Conservation (phyloP, 2,797 vertebrate genomes). For the Pantherophis vulpinus region DNA sequence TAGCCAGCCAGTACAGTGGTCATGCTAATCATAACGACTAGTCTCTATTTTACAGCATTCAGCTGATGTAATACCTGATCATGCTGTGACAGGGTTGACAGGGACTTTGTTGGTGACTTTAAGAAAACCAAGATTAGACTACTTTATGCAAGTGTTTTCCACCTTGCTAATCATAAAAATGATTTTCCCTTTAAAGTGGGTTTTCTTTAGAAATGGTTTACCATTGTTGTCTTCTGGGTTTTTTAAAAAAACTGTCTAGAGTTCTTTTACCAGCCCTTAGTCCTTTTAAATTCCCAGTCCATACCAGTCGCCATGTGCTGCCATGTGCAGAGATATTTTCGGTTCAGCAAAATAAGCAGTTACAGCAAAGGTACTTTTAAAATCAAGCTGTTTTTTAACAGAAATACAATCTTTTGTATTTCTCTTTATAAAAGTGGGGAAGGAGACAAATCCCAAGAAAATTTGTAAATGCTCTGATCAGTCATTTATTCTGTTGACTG, state of each 20-base stretch:
- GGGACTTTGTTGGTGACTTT: slow-evolving; percentile 7
- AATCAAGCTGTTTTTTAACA: neutral
- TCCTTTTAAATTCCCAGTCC: neutral
- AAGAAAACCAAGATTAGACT: slow-evolving; percentile 13
- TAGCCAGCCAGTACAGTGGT: neutral
- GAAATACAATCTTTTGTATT: slow-evolving; percentile 18
- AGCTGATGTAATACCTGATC: slow-evolving; percentile 23
- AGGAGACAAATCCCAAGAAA: slow-evolving; percentile 1
- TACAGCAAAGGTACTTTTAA: slow-evolving; percentile 16
- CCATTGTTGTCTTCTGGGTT: neutral
- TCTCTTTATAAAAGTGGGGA: slow-evolving; percentile 22
- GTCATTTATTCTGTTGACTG: slow-evolving; percentile 2
- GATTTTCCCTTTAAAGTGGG: slow-evolving; percentile 13
- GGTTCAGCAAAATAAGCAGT: slow-evolving; percentile 26
- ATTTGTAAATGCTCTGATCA: slow-evolving; percentile 15
- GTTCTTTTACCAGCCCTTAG: neutral
- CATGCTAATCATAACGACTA: slow-evolving; percentile 17
- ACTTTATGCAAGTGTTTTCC: slow-evolving; percentile 19
- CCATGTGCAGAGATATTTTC: neutral
- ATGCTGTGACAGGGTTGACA: slow-evolving; percentile 32
- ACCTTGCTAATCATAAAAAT: slow-evolving; percentile 29
- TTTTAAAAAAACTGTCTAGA: neutral
- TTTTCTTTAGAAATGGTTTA: neutral
- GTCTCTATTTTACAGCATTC: slow-evolving; percentile 2
- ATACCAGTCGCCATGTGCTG: neutral